A percentile compares a stretch with the other conserved stretches of the same genome.
Evolutionary conservation across 35 echinoderm and acorn worm genomes (phyloP).

Genomic region (Anneissia japonica): DNA sequence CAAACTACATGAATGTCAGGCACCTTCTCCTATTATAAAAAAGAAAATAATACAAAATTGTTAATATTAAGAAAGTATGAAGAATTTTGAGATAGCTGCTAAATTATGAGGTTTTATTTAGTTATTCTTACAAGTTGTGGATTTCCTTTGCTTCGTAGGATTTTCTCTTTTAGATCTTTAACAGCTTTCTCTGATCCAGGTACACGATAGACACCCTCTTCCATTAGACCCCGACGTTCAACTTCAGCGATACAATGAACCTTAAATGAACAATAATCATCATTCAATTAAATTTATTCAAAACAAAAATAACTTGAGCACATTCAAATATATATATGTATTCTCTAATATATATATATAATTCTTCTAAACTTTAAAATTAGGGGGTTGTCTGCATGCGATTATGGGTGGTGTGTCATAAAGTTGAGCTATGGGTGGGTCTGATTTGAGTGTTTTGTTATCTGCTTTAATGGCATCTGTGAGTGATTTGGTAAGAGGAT

Average conservation of each 20-base stretch:
- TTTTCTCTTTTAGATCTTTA: constrained; percentile 80
- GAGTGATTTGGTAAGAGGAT: too few relatives aligned
- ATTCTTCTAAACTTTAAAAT: too few relatives aligned
- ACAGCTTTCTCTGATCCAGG: constrained; percentile 71
- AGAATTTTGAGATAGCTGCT: not conserved
- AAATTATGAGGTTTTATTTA: not conserved
- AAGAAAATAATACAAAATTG: not conserved
- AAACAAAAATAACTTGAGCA: too few relatives aligned
- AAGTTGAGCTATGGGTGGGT: too few relatives aligned
- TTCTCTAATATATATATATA: too few relatives aligned
- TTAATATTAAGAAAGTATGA: not conserved
- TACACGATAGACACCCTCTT: constrained; percentile 80
- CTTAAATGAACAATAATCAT: constrained; percentile 20
- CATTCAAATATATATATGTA: too few relatives aligned
- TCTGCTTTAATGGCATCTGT: too few relatives aligned
- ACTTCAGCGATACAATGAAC: constrained; percentile 78
- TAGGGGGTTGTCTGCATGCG: too few relatives aligned
- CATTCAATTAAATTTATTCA: too few relatives aligned
- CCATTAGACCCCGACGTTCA: constrained; percentile 69
- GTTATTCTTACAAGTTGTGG: constrained; percentile 84
- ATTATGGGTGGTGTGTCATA: too few relatives aligned
- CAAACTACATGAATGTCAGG: constrained; percentile 74
- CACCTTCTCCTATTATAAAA: constrained; percentile 60
- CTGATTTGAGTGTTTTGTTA: too few relatives aligned
- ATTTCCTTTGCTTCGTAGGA: constrained; percentile 69